phyloP scores from a whole-genome alignment of 2,888 invertebrate species.

The Tachina fera region DNA sequence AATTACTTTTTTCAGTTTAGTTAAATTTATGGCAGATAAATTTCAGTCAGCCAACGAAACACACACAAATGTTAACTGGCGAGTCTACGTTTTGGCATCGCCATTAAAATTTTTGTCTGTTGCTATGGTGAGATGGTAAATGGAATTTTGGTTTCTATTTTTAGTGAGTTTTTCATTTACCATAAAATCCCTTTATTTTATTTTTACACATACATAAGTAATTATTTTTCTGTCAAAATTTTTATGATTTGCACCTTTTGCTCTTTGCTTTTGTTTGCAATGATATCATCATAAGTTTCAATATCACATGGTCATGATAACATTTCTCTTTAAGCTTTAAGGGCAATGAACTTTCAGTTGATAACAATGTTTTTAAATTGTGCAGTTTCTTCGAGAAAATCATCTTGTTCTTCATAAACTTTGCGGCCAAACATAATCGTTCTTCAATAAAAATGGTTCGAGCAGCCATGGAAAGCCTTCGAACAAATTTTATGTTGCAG shows the following conservation, averaged over 20 bases:
- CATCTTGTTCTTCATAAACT: too few species aligned
- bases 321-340: background rate
- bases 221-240: constrained; percentile 18
- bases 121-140: background rate
- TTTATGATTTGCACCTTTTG: constrained; percentile 16
- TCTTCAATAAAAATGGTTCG: too few species aligned
- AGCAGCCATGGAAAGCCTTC: too few species aligned
- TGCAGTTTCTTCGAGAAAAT: too few species aligned
- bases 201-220: constrained; percentile 11
- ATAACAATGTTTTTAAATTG: too few species aligned
- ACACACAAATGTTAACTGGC: background rate
- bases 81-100: background rate
- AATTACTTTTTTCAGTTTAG: constrained; percentile 30
- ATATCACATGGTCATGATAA: constrained; percentile 51
- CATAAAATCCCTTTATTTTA: constrained; percentile 26
- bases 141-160: constrained; percentile 7
- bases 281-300: constrained; percentile 52
- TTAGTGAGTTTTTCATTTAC: constrained; percentile 6
- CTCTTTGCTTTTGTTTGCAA: background rate
- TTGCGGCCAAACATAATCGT: too few species aligned
- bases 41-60: constrained; percentile 13
- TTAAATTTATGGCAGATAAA: constrained; percentile 37
- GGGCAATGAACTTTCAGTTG: too few species aligned
- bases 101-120: background rate
- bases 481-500: too few species aligned